A percentile compares a stretch with the other conserved stretches of the same genome.
Evolutionary conservation across 2,888 invertebrate genomes (phyloP).

Genomic region (Homarus gammarus): DNA sequence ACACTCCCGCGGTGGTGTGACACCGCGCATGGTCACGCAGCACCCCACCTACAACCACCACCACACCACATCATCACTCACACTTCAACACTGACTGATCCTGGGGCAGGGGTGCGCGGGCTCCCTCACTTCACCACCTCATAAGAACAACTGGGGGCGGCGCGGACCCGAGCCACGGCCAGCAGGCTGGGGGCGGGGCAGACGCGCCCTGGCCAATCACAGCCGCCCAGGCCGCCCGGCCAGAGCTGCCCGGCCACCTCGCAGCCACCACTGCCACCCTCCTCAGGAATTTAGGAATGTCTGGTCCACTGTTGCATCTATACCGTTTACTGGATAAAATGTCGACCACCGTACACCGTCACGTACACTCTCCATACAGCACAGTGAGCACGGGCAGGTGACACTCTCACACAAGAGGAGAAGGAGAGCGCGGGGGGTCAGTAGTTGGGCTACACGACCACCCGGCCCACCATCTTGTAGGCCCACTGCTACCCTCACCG

Average conservation of each 20-base stretch:
- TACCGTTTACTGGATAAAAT: constrained; percentile 21
- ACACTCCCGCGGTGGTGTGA: constrained; percentile 53
- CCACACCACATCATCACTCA: constrained; percentile 60
- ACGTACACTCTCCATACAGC: too few species aligned
- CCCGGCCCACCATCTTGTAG: constrained; percentile 65
- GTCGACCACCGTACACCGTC: neutral
- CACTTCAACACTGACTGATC: constrained; percentile 58
- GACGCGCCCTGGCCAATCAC: constrained; percentile 57
- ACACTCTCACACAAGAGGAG: too few species aligned
- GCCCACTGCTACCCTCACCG: constrained; percentile 14
- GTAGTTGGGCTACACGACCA: constrained; percentile 22
- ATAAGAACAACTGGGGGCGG: constrained; percentile 68
- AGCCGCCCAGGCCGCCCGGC: constrained; percentile 52
- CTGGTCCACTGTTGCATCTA: constrained; percentile 55
- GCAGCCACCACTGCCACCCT: constrained; percentile 62
- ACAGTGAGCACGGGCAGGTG: too few species aligned
- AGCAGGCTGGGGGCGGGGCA: constrained; percentile 62
- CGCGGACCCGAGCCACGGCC: constrained; percentile 34
- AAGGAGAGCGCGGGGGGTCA: constrained; percentile 25
- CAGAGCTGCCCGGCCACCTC: constrained; percentile 64
- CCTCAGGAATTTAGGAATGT: constrained; percentile 73
- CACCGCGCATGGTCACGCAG: constrained; percentile 58
- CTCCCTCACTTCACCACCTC: constrained; percentile 63
- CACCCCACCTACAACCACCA: constrained; percentile 57
- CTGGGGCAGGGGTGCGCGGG: constrained; percentile 49